Conservation (phyloP, 37 sponge, comb jelly and placozoan genomes). For the Chondrilla cf. caribensis region DNA sequence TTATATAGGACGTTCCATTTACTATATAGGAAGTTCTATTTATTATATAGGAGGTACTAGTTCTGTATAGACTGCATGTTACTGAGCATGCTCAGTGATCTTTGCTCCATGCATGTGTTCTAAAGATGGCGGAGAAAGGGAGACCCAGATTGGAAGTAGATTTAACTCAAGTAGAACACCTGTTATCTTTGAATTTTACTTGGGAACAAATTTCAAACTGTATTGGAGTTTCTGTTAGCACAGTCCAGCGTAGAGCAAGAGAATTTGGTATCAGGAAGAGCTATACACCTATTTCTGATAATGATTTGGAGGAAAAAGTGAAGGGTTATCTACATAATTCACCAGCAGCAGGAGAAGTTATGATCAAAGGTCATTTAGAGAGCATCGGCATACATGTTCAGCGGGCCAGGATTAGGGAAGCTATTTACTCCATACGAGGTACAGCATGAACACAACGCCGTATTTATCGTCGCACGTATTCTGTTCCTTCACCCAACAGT, state of each 20-base stretch:
- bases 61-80: background rate
- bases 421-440: slow-evolving; percentile 9
- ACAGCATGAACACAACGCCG: background rate
- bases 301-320: background rate
- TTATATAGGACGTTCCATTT: background rate
- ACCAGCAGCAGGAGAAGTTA: slow-evolving; percentile 18
- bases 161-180: background rate
- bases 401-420: slow-evolving; percentile 6
- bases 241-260: slow-evolving; percentile 4
- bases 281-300: background rate
- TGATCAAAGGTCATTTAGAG: slow-evolving; percentile 11
- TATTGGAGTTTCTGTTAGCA: slow-evolving; percentile 6
- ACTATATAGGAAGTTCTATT: background rate
- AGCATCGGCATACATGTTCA: slow-evolving; percentile 13
- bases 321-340: background rate
- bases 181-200: background rate
- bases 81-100: slow-evolving; percentile 7
- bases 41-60: background rate
- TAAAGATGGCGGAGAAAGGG: slow-evolving; percentile 8
- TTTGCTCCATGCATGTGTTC: background rate
- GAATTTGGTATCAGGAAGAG: background rate
- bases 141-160: background rate
- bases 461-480: slow-evolving; percentile 19
- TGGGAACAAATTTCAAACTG: slow-evolving; percentile 1
- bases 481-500: slow-evolving; percentile 37